Base-by-base conservation (phyloP, 2,797 vertebrate genomes). In the Falco naumanni region DNA sequence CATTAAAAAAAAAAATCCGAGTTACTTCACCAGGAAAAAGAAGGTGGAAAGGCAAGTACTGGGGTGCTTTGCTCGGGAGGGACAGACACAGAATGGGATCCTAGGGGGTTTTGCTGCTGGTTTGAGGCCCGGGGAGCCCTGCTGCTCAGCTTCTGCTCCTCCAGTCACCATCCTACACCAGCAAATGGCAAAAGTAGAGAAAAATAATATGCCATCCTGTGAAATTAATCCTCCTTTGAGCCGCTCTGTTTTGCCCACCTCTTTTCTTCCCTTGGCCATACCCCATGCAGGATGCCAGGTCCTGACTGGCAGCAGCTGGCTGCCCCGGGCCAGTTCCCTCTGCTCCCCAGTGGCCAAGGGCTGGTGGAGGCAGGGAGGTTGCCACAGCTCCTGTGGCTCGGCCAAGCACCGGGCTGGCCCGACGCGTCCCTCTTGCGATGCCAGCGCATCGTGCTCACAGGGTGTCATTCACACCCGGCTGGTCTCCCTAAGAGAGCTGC, bases 241-340 rank as follows among this genome's bases (percentile, higher is more conserved):
- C 48, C 50, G 28, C 53, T 65, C 51, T 11, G 0, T 37, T 91
- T 53, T 47, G 19, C 28, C 63, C 12, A 31, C 43, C 33, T 34
- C 15, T 41, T 59, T 65, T 53, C 69, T 33, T 29, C 37, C 60
- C 39, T 57, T 48, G 53, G 6, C 34, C 1, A 3, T 9, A 25
- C n/a, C 72, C 19, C 15, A 16, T 0, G 0, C 41, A 34, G 50
- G 47, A 28, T 50, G n/a, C 43, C 0, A 0, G 43, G 28, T 22
- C 45, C 50, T 11, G 51, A 7, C 2, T 0, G 15, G n/a, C 63
- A 34, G 50, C 19, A 25, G 33, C 29, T 33, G 6, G 25, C n/a
- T 39, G 26, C 37, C 16, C 59, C 3, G 17, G 24, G 14, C 20
- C 3, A 2, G 53, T 39, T 1, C 51, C 61, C 33, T 26, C 1